A percentile compares a stretch with the other conserved stretches of the same genome.
Evolutionary conservation across 2,888 invertebrate species (phyloP).

Genomic region (Halictus quadricinctus): DNA sequence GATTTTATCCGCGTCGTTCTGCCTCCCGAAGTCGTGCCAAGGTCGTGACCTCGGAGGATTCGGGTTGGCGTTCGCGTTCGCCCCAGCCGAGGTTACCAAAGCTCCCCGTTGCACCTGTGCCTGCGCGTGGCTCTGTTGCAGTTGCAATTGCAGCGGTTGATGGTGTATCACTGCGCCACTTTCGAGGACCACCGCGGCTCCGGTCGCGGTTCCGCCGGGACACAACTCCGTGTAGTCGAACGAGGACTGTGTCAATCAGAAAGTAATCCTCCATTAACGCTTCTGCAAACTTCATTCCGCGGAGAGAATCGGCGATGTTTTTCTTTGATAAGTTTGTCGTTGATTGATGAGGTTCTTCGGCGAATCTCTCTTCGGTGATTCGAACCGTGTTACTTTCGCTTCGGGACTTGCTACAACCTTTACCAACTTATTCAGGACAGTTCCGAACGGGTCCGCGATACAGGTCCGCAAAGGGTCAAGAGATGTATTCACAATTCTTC

Average conservation of each 20-base stretch:
- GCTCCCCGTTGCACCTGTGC: conserved; percentile 84
- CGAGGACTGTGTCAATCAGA: conserved; percentile 85
- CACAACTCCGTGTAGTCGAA: conserved; percentile 97
- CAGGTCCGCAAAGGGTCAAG: no score
- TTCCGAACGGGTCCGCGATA: no score
- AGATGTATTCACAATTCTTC: no score
- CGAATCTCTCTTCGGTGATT: neutral
- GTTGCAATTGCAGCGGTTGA: conserved; percentile 83
- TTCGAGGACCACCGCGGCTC: conserved; percentile 84
- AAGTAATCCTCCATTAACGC: neutral
- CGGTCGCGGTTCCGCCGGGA: conserved; percentile 84
- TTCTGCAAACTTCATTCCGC: neutral
- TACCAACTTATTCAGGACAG: no score
- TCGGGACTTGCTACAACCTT: neutral
- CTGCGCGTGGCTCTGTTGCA: conserved; percentile 84
- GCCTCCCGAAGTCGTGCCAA: conserved; percentile 97
- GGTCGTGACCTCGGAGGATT: conserved; percentile 89
- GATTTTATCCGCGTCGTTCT: conserved; percentile 97
- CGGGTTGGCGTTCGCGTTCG: conserved; percentile 78
- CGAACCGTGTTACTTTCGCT: neutral
- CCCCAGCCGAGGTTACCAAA: conserved; percentile 76
- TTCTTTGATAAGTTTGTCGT: neutral
- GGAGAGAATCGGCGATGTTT: neutral
- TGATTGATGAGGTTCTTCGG: neutral
- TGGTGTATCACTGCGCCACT: conserved; percentile 84